A percentile compares a stretch with the other conserved stretches of the same genome.
Conservation (phyloP, 2,888 invertebrate genomes). For the Leucophenga maculata region DNA sequence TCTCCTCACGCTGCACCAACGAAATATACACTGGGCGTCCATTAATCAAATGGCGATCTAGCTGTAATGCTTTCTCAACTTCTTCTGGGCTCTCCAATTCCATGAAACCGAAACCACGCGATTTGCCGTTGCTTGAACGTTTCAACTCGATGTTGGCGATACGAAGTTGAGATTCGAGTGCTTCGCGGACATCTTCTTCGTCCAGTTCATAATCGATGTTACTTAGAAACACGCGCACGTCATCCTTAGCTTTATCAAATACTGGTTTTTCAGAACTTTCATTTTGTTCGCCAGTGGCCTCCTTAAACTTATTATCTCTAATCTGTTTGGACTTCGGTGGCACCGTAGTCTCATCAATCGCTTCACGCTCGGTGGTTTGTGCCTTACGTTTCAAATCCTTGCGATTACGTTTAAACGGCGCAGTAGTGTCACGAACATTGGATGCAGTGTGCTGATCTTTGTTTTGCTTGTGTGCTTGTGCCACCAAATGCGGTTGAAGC, state of each 20-base stretch:
- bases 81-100: slow-evolving; percentile 28
- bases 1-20: neutral
- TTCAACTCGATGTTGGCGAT: slow-evolving; percentile 12
- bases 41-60: slow-evolving; percentile 16
- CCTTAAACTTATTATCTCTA: neutral
- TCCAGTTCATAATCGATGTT: slow-evolving; percentile 9
- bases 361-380: neutral
- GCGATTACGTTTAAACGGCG: neutral
- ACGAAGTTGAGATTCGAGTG: neutral
- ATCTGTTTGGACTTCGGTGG: neutral
- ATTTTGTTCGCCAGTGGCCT: neutral
- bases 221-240: slow-evolving; percentile 8
- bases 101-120: slow-evolving; percentile 14
- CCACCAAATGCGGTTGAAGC: neutral
- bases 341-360: too few relatives aligned
- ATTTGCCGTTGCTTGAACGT: slow-evolving; percentile 12
- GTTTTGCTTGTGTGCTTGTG: neutral
- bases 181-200: neutral
- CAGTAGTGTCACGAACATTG: too few relatives aligned
- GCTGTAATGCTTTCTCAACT: slow-evolving; percentile 6
- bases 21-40: slow-evolving; percentile 15
- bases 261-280: neutral
- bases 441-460: neutral
- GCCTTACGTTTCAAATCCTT: neutral
- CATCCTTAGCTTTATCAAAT: neutral